A percentile compares a stretch with the other conserved stretches of the same genome.
These are phyloP conservation scores for Pelochelys cantorii DNA, from an alignment of 2,797 vertebrate species.

Conservation along the genomic window DNA sequence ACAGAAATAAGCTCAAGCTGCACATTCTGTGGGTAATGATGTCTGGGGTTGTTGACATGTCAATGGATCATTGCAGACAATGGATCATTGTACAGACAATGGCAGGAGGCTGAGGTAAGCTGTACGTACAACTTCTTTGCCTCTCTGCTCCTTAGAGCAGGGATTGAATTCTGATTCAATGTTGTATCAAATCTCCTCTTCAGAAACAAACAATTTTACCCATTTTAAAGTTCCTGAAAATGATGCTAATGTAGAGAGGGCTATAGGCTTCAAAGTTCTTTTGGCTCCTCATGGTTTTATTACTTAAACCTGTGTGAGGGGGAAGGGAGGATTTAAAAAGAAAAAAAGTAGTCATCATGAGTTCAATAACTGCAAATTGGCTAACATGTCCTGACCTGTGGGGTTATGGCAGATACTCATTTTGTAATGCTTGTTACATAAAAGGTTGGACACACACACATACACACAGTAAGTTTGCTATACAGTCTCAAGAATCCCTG, in stretches of 20 bases:
- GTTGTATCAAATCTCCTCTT: background rate
- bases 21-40: background rate
- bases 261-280: background rate
- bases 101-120: background rate
- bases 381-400: background rate
- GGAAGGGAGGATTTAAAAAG: background rate
- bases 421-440: constrained; percentile 29
- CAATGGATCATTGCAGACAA: background rate
- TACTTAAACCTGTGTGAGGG: background rate
- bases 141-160: background rate
- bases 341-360: background rate
- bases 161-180: background rate
- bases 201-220: background rate
- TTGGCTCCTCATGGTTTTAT: background rate
- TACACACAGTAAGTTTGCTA: background rate
- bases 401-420: constrained; percentile 15
- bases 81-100: background rate
- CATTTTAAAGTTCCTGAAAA: background rate
- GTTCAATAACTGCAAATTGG: background rate
- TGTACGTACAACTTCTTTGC: background rate
- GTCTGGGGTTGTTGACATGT: background rate
- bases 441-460: background rate
- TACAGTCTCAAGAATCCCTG: background rate
- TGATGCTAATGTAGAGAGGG: background rate
- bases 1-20: background rate